A percentile compares a stretch with the other conserved stretches of the same genome.
These are phyloP conservation scores for Tringa solitaria DNA, from an alignment of 2,113 vertebrate species.

Conservation along the genomic window DNA sequence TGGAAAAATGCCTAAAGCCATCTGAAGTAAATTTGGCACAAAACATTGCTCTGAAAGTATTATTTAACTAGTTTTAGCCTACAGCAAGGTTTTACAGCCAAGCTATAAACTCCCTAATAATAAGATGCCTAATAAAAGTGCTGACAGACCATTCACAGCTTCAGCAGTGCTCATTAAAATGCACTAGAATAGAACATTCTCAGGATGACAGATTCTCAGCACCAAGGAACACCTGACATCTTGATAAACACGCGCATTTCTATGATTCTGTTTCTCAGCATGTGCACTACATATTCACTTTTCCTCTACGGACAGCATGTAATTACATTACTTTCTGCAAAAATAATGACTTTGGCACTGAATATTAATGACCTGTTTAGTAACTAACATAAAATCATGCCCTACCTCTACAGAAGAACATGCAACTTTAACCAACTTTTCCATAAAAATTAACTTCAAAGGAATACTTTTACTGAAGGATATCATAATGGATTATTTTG, in stretches of 20 bases:
- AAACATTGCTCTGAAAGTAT: constrained; percentile 48
- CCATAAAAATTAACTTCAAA: not conserved
- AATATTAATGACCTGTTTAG: constrained; percentile 51
- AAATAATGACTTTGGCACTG: not conserved
- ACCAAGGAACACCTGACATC: not conserved
- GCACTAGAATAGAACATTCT: not conserved
- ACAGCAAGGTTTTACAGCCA: constrained; percentile 46
- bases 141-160: constrained; percentile 39
- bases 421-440: not conserved
- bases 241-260: not conserved
- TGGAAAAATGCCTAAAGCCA: not conserved
- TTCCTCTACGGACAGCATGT: not conserved
- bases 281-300: not conserved
- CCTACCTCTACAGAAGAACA: not conserved
- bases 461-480: not conserved
- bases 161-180: constrained; percentile 33
- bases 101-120: constrained; percentile 46
- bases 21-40: constrained; percentile 26
- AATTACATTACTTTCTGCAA: not conserved
- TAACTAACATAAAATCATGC: constrained; percentile 18
- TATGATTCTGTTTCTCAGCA: not conserved
- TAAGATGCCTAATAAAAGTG: constrained; percentile 48
- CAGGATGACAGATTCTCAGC: not conserved
- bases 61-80: constrained; percentile 52
- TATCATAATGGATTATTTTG: not conserved